Percentiles rank a stretch among this genome's conserved stretches.
These are phyloP conservation scores for Pediacus dermestoides DNA, from an alignment of 2,888 invertebrate genomes.

Conservation along the genomic window DNA sequence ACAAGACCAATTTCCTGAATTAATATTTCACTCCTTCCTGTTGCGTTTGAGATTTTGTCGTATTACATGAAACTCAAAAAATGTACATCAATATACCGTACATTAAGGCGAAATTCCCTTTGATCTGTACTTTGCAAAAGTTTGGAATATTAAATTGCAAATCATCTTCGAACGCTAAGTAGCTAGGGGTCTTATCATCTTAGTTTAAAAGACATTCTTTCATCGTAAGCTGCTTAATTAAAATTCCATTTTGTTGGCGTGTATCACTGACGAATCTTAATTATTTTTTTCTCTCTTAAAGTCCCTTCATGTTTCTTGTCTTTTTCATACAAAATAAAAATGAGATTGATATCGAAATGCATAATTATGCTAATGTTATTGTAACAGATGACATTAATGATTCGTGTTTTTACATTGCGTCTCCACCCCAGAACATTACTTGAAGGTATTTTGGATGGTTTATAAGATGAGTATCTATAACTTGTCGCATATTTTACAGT, in stretches of 20 bases:
- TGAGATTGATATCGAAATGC: slow-evolving; percentile 37
- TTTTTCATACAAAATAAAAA: slow-evolving; percentile 8
- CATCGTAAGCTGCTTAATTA: slow-evolving; percentile 40
- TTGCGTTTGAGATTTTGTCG: too few species aligned
- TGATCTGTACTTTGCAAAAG: slow-evolving; percentile 32
- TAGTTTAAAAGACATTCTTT: slow-evolving; percentile 32
- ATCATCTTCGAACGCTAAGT: slow-evolving; percentile 36
- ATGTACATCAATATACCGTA: too few species aligned
- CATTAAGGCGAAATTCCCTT: slow-evolving; percentile 14
- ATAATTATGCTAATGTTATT: slow-evolving; percentile 42
- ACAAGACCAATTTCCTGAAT: too few species aligned
- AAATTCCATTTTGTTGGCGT: slow-evolving; percentile 36
- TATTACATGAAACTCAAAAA: too few species aligned
- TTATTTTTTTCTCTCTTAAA: slow-evolving; percentile 31
- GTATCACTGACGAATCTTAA: slow-evolving; percentile 38
- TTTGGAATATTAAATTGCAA: slow-evolving; percentile 41
- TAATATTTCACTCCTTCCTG: too few species aligned
- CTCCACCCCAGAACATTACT: slow-evolving; percentile 25
- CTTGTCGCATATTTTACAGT: slow-evolving; percentile 29
- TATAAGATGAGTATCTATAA: slow-evolving; percentile 25
- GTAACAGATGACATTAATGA: slow-evolving; percentile 41
- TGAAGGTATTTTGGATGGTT: slow-evolving; percentile 25
- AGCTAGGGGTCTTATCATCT: slow-evolving; percentile 30
- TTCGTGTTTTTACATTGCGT: slow-evolving; percentile 28
- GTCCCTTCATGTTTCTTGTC: slow-evolving; percentile 8